These are phyloP conservation scores for Azemiops feae DNA, from an alignment of 2,113 vertebrate genomes.

Conservation along the genomic window DNA sequence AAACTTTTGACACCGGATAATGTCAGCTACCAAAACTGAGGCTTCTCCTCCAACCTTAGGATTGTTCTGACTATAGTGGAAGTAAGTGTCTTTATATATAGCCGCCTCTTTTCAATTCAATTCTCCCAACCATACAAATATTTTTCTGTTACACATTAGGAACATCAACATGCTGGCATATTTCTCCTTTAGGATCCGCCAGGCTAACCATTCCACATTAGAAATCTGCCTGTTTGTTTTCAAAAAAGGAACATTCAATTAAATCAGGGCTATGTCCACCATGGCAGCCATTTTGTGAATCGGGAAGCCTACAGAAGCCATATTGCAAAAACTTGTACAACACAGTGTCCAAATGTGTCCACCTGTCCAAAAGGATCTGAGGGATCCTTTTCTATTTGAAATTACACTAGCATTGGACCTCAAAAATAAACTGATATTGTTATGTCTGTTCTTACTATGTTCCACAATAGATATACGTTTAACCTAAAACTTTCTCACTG, in stretches of 20 bases:
- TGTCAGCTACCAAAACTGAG: not conserved
- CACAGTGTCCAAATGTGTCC: not conserved
- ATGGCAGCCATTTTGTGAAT: not conserved
- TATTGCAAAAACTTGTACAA: not conserved
- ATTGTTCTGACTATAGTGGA: not conserved
- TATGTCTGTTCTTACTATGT: not conserved
- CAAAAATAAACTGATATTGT: not conserved
- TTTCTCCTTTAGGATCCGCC: not conserved
- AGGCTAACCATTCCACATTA: not conserved
- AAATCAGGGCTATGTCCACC: not conserved
- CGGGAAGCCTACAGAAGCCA: not conserved
- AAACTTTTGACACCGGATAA: not conserved
- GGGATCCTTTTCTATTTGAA: not conserved
- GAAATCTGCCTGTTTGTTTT: not conserved
- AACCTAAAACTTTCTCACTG: not conserved
- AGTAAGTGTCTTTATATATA: not conserved
- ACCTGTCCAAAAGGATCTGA: not conserved
- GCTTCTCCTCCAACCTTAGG: not conserved
- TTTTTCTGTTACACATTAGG: not conserved
- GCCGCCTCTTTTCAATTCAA: not conserved
- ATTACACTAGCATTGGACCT: not conserved
- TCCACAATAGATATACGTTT: not conserved
- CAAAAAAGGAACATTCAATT: not conserved
- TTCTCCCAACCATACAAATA: not conserved
- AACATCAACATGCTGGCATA: not conserved